phyloP scores from a whole-genome alignment of 1,140 invertebrate genomes.

The Tetraneura akinire region DNA sequence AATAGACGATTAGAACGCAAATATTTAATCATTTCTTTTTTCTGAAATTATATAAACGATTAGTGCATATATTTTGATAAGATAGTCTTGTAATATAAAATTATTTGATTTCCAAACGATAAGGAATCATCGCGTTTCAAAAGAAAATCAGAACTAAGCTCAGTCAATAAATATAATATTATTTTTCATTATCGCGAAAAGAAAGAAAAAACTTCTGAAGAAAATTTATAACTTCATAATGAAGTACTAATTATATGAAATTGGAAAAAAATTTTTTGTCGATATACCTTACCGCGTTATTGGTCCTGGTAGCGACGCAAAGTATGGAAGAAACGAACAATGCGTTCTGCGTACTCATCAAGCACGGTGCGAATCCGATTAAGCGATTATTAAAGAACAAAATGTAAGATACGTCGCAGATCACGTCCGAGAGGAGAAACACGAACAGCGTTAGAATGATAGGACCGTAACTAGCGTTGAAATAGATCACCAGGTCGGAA shows the following conservation, averaged over 20 bases:
- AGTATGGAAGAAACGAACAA: not conserved
- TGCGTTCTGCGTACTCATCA: not conserved
- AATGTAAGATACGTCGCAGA: not conserved
- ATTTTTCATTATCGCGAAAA: too few relatives aligned
- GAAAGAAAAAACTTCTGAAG: too few relatives aligned
- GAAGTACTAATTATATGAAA: too few relatives aligned
- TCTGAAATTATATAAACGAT: not conserved
- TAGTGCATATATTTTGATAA: too few relatives aligned
- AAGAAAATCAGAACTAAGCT: too few relatives aligned
- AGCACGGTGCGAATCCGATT: not conserved
- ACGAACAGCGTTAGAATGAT: not conserved
- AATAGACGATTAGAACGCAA: not conserved
- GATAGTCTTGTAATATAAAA: too few relatives aligned
- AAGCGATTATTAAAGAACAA: not conserved
- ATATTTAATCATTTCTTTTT: not conserved
- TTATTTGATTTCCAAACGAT: too few relatives aligned
- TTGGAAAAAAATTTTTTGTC: too few relatives aligned
- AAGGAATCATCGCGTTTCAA: too few relatives aligned
- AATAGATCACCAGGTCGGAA: not conserved
- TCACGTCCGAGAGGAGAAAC: not conserved
- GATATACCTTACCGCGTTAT: not conserved
- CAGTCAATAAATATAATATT: too few relatives aligned
- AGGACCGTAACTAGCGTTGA: not conserved
- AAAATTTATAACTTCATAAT: too few relatives aligned
- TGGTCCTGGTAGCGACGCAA: not conserved